phyloP scores from a whole-genome alignment of 2,113 vertebrate species.

The Crotalus viridis region DNA sequence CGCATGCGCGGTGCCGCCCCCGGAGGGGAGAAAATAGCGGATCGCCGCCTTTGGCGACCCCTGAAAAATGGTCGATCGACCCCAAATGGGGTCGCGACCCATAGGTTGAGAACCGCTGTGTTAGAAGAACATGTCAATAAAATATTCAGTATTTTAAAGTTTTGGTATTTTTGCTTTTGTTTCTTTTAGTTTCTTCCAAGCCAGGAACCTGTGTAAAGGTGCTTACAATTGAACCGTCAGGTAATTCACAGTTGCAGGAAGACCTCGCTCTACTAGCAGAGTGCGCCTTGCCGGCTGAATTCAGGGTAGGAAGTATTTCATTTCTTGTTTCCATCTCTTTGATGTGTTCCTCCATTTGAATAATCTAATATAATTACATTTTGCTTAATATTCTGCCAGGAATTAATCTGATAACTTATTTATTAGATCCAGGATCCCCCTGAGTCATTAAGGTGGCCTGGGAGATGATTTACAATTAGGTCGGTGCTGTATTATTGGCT shows the following conservation, averaged over 20 bases:
- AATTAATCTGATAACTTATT: neutral
- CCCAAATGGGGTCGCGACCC: too few relatives aligned
- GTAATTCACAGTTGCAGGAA: conserved; percentile 82
- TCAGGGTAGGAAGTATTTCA: conserved; percentile 75
- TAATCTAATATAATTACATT: neutral
- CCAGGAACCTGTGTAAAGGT: conserved; percentile 95
- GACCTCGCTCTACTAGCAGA: conserved; percentile 89
- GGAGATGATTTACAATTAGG: neutral
- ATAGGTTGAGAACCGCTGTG: too few relatives aligned
- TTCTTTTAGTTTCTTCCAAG: conserved; percentile 86
- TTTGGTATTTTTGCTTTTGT: neutral
- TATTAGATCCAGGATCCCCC: neutral
- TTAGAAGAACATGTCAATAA: neutral
- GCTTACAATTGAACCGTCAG: conserved; percentile 85
- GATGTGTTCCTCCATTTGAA: neutral
- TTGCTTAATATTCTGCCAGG: neutral
- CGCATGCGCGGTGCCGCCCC: too few relatives aligned
- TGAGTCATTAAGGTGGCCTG: neutral
- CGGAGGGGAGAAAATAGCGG: too few relatives aligned
- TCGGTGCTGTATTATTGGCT: neutral
- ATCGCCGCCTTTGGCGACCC: too few relatives aligned
- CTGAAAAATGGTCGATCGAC: too few relatives aligned
- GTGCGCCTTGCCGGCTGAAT: conserved; percentile 84
- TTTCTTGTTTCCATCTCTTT: neutral
- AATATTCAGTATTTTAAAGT: conserved; percentile 48